Evolutionary conservation across 2,113 vertebrate genomes (phyloP), one percentile per base, ranked within the genome.

Genomic region (Cariama cristata): DNA sequence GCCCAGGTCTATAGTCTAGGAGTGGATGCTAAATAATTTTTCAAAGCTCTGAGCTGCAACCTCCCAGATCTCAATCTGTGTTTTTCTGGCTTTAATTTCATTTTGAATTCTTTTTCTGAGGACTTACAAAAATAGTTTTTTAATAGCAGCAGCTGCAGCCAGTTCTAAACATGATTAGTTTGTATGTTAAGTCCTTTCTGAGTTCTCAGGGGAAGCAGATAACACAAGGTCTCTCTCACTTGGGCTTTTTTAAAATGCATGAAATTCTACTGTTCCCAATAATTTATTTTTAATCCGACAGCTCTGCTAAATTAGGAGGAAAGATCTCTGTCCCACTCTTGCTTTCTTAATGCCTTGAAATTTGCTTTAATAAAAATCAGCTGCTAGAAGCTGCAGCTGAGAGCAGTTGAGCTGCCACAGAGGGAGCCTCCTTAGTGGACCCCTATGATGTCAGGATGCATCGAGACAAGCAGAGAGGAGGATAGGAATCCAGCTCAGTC

Each of bases 391-490:
- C 75, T 26, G 96, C 75, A 35, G 86, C 92, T 40, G 94, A 58
- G 44, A 71, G 88, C 79, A 24, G 68, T 38, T 18, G 84, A 94
- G 95, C 97, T 38, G 94, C 63, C 92, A 80, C 86, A 11, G 90
- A 95, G 93, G 98, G 97, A 98, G 97, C 98, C 98, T 98, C 98
- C 99, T 98, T 97, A 49, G 93, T 44, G 98, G 98, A 98, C 95
- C 99, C 99, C 99, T 97, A 94, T 98, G 98, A 99, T 99, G 99
- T 99, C 99, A 98, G 97, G 97, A 94, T 98, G 97, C 95, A 96
- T 73, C 85, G 97, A 97, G 84, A 92, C 56, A 59, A 93, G 97
- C 96, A 49, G 96, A 93, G 92, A 50, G 85, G 84, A 73, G 94
- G 96, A 64, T 76, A 88, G 90, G 97, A 79, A 90, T 79, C 77